Evolutionary conservation across 2,113 vertebrate genomes (phyloP).

Genomic region (Pseudopodoces humilis): DNA sequence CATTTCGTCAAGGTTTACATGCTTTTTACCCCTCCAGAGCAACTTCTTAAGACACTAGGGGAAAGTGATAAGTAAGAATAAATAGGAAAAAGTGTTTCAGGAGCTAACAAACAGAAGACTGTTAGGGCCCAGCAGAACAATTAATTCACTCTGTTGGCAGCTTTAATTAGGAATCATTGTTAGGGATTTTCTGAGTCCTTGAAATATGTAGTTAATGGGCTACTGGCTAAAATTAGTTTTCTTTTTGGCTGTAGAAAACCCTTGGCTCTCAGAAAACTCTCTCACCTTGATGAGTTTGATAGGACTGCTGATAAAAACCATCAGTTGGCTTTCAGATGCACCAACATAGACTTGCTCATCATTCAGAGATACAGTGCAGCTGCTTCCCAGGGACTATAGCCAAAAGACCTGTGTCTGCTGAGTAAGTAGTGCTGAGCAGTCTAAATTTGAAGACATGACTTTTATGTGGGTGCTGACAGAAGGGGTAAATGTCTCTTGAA

Average conservation of each 20-base stretch:
- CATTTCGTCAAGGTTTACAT: not conserved
- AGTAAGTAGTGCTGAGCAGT: not conserved
- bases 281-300: not conserved
- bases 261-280: not conserved
- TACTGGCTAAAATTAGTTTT: not conserved
- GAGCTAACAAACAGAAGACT: not conserved
- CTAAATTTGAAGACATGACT: not conserved
- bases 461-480: not conserved
- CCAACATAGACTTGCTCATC: not conserved
- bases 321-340: not conserved
- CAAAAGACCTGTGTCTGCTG: not conserved
- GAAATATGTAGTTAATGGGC: not conserved
- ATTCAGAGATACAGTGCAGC: not conserved
- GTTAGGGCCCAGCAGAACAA: not conserved
- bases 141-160: not conserved
- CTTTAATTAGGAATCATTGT: not conserved
- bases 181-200: not conserved
- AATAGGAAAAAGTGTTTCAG: not conserved
- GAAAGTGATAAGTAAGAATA: not conserved
- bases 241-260: not conserved
- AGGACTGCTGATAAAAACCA: not conserved
- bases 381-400: not conserved
- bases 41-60: not conserved
- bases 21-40: not conserved
- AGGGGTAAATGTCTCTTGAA: not conserved